These are phyloP conservation scores for Cyclophora albipunctata DNA, from an alignment of 2,888 invertebrate genomes.

Conservation along the genomic window DNA sequence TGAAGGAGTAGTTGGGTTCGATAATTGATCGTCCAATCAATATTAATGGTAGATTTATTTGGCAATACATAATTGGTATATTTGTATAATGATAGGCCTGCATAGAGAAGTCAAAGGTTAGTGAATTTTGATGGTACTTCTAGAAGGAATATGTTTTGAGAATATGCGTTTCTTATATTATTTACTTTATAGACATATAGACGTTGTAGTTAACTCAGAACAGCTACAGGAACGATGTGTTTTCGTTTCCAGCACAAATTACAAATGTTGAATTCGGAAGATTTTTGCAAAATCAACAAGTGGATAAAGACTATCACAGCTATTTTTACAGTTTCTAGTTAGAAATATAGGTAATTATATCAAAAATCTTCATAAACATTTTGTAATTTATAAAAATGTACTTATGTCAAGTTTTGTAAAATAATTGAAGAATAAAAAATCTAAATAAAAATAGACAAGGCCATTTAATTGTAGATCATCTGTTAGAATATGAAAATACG, in stretches of 20 bases:
- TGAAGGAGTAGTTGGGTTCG: too few relatives aligned
- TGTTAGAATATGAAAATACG: too few relatives aligned
- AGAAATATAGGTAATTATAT: slow-evolving; percentile 43
- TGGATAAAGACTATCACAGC: slow-evolving; percentile 50
- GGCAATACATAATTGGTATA: too few relatives aligned
- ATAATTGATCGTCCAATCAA: too few relatives aligned
- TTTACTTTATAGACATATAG: too few relatives aligned
- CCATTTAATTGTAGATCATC: slow-evolving; percentile 41
- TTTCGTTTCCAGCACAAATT: slow-evolving; percentile 11
- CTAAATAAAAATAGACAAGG: slow-evolving; percentile 68
- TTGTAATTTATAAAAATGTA: slow-evolving; percentile 58
- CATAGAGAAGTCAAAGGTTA: too few relatives aligned
- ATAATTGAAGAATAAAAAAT: slow-evolving; percentile 53
- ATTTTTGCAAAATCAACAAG: slow-evolving; percentile 45
- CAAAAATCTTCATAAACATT: slow-evolving; percentile 41
- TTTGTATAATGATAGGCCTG: too few relatives aligned
- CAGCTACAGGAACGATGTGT: not conserved
- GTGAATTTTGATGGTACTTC: too few relatives aligned
- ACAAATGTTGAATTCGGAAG: slow-evolving; percentile 25
- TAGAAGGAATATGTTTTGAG: too few relatives aligned
- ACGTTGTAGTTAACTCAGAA: too few relatives aligned
- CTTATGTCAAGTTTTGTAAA: slow-evolving; percentile 50
- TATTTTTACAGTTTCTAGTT: slow-evolving; percentile 42
- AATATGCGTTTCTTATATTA: too few relatives aligned
- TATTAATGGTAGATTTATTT: too few relatives aligned